Evolutionary conservation across 2,797 vertebrate species (phyloP), one percentile per base, ranked within the genome.

Genomic region (Amniataba percoides): DNA sequence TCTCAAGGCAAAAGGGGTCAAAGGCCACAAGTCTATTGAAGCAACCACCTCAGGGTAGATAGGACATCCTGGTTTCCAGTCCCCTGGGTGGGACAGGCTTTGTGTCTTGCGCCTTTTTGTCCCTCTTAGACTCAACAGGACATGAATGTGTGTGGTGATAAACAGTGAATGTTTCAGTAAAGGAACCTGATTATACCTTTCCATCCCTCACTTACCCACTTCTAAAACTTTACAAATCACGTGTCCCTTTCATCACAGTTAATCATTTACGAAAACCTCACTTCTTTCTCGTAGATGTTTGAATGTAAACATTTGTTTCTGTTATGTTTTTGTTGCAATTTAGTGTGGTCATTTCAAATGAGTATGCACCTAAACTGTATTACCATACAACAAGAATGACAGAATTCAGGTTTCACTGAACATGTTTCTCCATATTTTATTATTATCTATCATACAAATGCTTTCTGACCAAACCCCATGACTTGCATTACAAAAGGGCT

Each of bases 81-180:
- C 80, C 72, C 75, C 39, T 39, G 59, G 77, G 77, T 83, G 89
- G 83, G 68, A 77, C 31, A 7, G 60, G 70, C 85, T 90, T 90
- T 90, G 79, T 89, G 71, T 77, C 9, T 36, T 55, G 56, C 59
- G 45, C 81, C 77, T 81, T 71, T 81, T 78, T 71, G 75, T 72
- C 61, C 49, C 45, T 62, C 25, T 52, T 57, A 92, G 87, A 88
- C 88, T 82, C 80, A 87, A 90, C 89, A 89, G 88, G 88, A 93
- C 81, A 70, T 80, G 73, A 74, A 83, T 84, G 59, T 86, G 78
- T 49, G 25, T 5, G 45, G 63, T 88, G 73, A 87, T 78, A 71
- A 86, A 81, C 82, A 56, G 40, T 16, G 16, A 78, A 74, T 11
- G 43, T 53, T 71, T 76, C 40, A 64, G 73, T 53, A 27, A 67